Percentiles rank a stretch among this genome's conserved stretches.
phyloP scores from a whole-genome alignment of 1,140 invertebrate species.

The Neelides sp. region DNA sequence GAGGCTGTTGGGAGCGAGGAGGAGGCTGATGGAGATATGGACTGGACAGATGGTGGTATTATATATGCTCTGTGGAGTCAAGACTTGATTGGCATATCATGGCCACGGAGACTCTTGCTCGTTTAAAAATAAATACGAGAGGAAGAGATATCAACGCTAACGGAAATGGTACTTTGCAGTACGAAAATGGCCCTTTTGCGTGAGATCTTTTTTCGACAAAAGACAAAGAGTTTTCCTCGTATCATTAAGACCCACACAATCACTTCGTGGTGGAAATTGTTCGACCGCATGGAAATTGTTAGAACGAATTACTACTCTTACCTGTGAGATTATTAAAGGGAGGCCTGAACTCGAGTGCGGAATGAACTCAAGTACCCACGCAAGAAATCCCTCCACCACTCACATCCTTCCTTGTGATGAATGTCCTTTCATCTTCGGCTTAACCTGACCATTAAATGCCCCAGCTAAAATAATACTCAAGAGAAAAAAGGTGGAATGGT shows the following conservation, averaged over 20 bases:
- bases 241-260: conserved; percentile 17
- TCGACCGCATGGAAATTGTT: too few species aligned
- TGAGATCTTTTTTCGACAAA: conserved; percentile 14
- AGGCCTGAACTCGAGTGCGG: too few species aligned
- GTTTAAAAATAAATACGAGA: background rate
- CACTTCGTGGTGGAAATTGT: conserved; percentile 16
- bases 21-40: background rate
- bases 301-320: too few species aligned
- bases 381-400: too few species aligned
- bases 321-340: too few species aligned
- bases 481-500: too few species aligned
- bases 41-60: background rate
- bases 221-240: conserved; percentile 18
- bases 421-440: too few species aligned
- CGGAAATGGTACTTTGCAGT: conserved; percentile 19
- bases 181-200: conserved; percentile 16
- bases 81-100: conserved; percentile 11
- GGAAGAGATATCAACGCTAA: conserved; percentile 15
- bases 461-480: too few species aligned
- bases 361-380: too few species aligned
- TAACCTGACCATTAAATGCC: too few species aligned
- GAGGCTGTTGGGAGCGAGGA: conserved; percentile 2
- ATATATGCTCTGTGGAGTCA: background rate
- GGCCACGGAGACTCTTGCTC: conserved; percentile 5
- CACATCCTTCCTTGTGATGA: too few species aligned